Evolutionary conservation across 1,140 invertebrate species (phyloP).

Genomic region (Hyphantria cunea): DNA sequence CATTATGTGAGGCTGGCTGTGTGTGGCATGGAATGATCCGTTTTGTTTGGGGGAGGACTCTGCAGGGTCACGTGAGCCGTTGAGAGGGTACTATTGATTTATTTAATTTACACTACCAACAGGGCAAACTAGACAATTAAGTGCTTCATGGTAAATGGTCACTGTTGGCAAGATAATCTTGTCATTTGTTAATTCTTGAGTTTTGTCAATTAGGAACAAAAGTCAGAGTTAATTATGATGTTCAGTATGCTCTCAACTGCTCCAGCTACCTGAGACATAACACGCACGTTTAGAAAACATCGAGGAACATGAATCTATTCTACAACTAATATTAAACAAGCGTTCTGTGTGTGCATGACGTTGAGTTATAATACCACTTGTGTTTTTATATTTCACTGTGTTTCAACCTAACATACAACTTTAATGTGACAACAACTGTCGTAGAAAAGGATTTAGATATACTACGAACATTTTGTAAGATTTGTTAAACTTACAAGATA

Average conservation of each 20-base stretch:
- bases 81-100: conserved; percentile 1
- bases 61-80: background rate
- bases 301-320: background rate
- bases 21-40: conserved; percentile 54
- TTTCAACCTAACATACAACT: background rate
- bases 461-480: background rate
- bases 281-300: background rate
- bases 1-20: conserved; percentile 70
- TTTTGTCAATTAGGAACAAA: too few relatives aligned
- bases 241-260: background rate
- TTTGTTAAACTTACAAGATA: background rate
- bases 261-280: conserved; percentile 1
- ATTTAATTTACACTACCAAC: too few relatives aligned
- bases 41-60: conserved; percentile 7
- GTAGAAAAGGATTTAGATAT: too few relatives aligned
- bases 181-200: too few relatives aligned
- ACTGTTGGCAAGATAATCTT: too few relatives aligned
- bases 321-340: background rate
- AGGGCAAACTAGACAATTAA: too few relatives aligned
- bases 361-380: conserved; percentile 2
- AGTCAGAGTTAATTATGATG: too few relatives aligned
- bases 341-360: conserved; percentile 1
- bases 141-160: too few relatives aligned
- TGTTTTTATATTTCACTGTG: conserved; percentile 8
- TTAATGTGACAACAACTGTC: too few relatives aligned